phyloP scores from a whole-genome alignment of 2,888 invertebrate species.

The Anthrax anthrax region DNA sequence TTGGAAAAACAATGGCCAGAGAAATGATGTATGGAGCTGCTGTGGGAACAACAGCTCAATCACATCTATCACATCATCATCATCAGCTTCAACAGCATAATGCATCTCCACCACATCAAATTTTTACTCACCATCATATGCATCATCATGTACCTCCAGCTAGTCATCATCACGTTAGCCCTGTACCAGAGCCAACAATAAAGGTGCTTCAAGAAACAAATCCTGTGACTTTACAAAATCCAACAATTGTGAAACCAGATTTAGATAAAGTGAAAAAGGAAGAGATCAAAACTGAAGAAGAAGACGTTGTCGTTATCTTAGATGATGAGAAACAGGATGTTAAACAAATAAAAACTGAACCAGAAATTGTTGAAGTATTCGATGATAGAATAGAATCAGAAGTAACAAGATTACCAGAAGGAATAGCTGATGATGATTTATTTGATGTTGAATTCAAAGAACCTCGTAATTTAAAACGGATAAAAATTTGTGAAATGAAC shows the following conservation, averaged over 20 bases:
- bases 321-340: conserved; percentile 19
- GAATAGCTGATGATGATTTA: conserved; percentile 7
- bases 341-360: conserved; percentile 29
- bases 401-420: not conserved
- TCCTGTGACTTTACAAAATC: conserved; percentile 3
- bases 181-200: conserved; percentile 1
- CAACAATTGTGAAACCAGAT: conserved; percentile 3
- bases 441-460: not conserved
- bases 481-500: conserved; percentile 25
- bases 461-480: conserved; percentile 15
- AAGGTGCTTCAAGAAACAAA: conserved; percentile 3
- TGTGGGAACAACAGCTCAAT: conserved; percentile 9
- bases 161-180: conserved; percentile 10
- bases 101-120: conserved; percentile 5
- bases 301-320: conserved; percentile 14
- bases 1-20: conserved; percentile 54
- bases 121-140: conserved; percentile 8
- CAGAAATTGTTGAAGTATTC: conserved; percentile 15
- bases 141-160: conserved; percentile 3
- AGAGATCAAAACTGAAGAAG: conserved; percentile 32
- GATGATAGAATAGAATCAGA: conserved; percentile 7
- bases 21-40: conserved; percentile 33
- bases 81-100: conserved; percentile 14
- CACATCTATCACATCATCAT: not conserved
- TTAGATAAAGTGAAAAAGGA: conserved; percentile 26